Evolutionary conservation across 2,113 vertebrate genomes (phyloP).

Genomic region (Tichodroma muraria): DNA sequence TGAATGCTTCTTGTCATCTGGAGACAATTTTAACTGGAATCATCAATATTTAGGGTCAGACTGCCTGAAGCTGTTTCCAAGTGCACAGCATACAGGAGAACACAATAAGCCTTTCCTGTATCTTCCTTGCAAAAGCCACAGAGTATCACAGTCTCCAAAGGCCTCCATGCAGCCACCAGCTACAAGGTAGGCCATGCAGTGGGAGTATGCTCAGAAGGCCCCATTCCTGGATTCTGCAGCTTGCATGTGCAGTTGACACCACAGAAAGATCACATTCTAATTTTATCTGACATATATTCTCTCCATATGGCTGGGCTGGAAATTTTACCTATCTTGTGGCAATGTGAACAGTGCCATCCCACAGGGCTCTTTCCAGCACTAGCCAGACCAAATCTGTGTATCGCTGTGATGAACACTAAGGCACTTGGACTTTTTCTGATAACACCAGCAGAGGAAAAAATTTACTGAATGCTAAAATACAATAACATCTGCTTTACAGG

Average conservation of each 20-base stretch:
- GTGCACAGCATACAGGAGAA: not conserved
- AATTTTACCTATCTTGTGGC: not conserved
- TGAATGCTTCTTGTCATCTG: not conserved
- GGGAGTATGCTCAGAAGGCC: not conserved
- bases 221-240: not conserved
- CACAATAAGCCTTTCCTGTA: not conserved
- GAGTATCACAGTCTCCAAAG: not conserved
- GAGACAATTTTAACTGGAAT: not conserved
- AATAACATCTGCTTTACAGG: not conserved
- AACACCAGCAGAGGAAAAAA: not conserved
- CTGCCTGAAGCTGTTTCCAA: not conserved
- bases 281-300: not conserved
- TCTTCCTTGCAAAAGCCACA: not conserved
- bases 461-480: not conserved
- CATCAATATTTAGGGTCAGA: constrained; percentile 8
- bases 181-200: not conserved
- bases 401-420: not conserved
- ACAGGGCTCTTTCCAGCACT: not conserved
- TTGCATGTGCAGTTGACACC: fast-evolving
- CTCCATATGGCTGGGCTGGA: not conserved
- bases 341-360: not conserved
- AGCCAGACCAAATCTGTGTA: not conserved
- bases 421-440: not conserved
- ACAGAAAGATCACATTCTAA: not conserved
- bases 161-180: not conserved